Evolutionary conservation across 2,888 invertebrate species (phyloP), one percentile per base, ranked within the genome.

Genomic region (Dasypolia templi): DNA sequence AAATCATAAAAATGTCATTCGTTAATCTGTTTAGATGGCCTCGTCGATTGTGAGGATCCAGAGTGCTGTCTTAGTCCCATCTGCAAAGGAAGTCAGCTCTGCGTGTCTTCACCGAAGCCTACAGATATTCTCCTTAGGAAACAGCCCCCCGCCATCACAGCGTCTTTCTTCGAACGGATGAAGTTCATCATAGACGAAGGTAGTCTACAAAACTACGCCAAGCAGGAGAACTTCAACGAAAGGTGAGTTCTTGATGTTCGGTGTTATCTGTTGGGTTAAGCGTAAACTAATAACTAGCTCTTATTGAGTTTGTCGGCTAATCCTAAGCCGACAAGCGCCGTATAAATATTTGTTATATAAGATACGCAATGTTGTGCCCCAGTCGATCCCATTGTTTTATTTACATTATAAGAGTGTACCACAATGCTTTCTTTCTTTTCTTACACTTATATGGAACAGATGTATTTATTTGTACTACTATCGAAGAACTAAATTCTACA

Each of bases 181-280:
- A 99, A 99, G 92, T 99, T 99, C 96, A 97, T 99, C 84, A 99
- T 99, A 86, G 99, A 99, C 94, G 99, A 99, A 93, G 99, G 99
- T 92, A 99, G 99, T 93, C 97, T 99, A 69, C 99, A 99, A 95
- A 99, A 98, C 95, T 99, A 99, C 95, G 99, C 99, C 17, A 98
- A 99, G 87, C 97, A 98, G 92, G 98, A 99, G 92, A 99, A 98
- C 49, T 99, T 99, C 96, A 99, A 99, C 95, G 99, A 99, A 96
- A 99, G 99, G 99, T 99, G 97, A 97, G 97, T 87, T 97, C 82
- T 66, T 90, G 56, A 79, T 94, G 94, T 94, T 95, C 85, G 91
- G 86, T 95, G 95, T 95, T 94, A 86, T 77, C 84, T 90, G 92
- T 94, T 91, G 83, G 70, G 67, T 82, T 81, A 81, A 84, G 71